A percentile compares a stretch with the other conserved stretches of the same genome.
Conservation (phyloP, 2,113 vertebrate species). For the Petrocephalus microphthalmus region DNA sequence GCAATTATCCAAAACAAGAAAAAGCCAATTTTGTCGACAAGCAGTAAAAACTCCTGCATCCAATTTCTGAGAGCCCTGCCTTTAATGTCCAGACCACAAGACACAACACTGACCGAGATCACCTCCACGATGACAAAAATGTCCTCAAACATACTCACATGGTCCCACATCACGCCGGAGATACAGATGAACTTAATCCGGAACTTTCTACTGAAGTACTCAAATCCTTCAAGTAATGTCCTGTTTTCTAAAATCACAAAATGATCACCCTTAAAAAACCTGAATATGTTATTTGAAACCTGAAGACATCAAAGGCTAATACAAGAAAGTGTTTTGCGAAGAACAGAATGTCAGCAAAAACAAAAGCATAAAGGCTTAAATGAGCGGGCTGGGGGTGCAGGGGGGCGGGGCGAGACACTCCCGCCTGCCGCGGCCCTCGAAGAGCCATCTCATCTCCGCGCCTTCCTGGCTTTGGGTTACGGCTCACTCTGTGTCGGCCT, state of each 20-base stretch:
- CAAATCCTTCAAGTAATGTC: background rate
- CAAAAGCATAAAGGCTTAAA: background rate
- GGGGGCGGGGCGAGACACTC: background rate
- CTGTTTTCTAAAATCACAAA: background rate
- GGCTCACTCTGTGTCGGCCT: background rate
- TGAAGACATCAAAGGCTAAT: background rate
- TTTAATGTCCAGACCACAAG: background rate
- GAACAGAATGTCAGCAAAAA: conserved; percentile 1
- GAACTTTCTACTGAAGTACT: background rate
- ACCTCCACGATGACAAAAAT: background rate
- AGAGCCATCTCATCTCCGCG: background rate
- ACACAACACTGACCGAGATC: background rate
- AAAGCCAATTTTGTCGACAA: background rate
- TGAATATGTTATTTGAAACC: background rate
- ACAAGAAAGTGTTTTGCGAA: background rate
- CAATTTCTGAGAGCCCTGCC: background rate
- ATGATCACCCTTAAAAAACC: conserved; percentile 1
- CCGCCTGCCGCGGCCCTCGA: background rate
- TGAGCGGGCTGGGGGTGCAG: background rate
- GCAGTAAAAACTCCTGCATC: background rate
- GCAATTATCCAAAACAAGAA: background rate
- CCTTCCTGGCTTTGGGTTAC: background rate
- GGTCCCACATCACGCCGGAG: background rate
- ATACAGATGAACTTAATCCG: background rate
- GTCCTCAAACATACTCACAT: background rate